These are phyloP conservation scores for Pipistrellus nathusii DNA, from an alignment of 2,797 vertebrate species.

Conservation along the genomic window DNA sequence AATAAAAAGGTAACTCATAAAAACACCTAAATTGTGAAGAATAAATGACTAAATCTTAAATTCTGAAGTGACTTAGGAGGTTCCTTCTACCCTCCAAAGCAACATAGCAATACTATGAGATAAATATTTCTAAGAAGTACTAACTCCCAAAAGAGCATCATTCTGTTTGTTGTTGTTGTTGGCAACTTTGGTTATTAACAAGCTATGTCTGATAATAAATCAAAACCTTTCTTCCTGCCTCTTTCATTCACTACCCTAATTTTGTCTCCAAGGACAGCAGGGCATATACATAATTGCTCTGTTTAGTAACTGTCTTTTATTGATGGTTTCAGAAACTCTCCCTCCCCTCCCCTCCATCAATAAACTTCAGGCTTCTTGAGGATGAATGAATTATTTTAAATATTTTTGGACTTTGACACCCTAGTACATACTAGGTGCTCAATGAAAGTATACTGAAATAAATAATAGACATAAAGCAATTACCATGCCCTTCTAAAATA, in stretches of 20 bases:
- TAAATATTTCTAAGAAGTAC: background rate
- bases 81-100: constrained; percentile 8
- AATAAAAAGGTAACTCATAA: background rate
- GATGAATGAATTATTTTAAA: constrained; percentile 14
- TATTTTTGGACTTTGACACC: background rate
- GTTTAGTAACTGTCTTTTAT: background rate
- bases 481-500: background rate
- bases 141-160: background rate
- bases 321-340: background rate
- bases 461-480: constrained; percentile 2
- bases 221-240: background rate
- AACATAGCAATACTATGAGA: background rate
- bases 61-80: background rate
- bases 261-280: background rate
- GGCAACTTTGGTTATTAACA: background rate
- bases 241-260: constrained; percentile 18
- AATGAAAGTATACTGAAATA: background rate
- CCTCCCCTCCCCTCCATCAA: background rate
- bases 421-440: constrained; percentile 1
- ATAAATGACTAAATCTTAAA: constrained; percentile 40
- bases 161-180: background rate
- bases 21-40: background rate
- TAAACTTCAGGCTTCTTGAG: background rate
- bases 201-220: background rate
- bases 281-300: background rate